Base-by-base conservation (phyloP, 2,888 invertebrate genomes). In the Plusia festucae region DNA sequence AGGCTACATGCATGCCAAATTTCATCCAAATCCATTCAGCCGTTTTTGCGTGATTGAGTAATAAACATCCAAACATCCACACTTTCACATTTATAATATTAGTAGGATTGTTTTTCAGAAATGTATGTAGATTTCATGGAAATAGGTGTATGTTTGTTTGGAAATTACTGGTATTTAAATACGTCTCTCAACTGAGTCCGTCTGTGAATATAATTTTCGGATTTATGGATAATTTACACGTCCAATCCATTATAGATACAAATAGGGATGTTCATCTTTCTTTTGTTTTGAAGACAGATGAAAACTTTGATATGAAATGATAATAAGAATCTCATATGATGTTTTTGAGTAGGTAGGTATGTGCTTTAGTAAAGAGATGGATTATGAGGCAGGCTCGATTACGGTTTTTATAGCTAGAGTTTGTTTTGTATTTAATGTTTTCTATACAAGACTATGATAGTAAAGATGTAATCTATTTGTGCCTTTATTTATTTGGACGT, bases 81-180 rank as follows among this genome's bases (percentile, higher is more conserved):
- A n/a, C n/a, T n/a, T n/a, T n/a, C n/a, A n/a, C n/a, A n/a, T n/a
- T n/a, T n/a, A n/a, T n/a, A n/a, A n/a, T n/a, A n/a, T n/a, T n/a
- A n/a, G n/a, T n/a, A n/a, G 61, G 46, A 58, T 55, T 60, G 64
- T 66, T 71, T 67, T 51, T 49, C 49, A 27, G 20, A n/a, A 30
- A 60, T 76, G 22, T 57, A 79, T 71, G 72, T 54, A 65, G 32
- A 65, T 75, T 8, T 15, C 13, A 77, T 68, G 63, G 34, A 79
- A 49, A 79, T 70, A 53, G 58, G 61, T 71, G 54, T 53, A 16
- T 53, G 54, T 59, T n/a, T 40, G 40, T n/a, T 40, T 40, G 40
- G 5, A 40, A n/a, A 49, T 49, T 49, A 49, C 18, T 49, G 20
- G 46, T 20, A 49, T 49, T 16, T 46, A 9, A 18, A 46, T 46